A percentile compares a stretch with the other conserved stretches of the same genome.
phyloP scores from a whole-genome alignment of 2,113 vertebrate species.

The Alligator sinensis region DNA sequence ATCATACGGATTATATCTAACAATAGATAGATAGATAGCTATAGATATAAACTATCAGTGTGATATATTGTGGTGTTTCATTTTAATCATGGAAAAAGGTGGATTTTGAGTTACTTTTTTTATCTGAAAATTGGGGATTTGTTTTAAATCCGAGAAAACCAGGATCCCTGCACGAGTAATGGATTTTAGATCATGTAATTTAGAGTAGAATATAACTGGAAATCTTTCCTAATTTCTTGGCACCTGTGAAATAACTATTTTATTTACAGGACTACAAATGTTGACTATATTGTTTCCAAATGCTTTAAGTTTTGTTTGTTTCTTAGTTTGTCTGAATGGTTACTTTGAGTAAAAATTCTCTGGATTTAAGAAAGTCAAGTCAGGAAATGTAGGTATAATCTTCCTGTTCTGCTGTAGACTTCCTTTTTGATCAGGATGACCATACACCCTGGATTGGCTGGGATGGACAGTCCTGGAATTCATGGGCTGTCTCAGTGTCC shows the following conservation, averaged over 20 bases:
- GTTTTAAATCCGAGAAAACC: no score
- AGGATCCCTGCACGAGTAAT: neutral
- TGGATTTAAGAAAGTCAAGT: neutral
- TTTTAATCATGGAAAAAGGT: no score
- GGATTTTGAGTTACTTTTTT: no score
- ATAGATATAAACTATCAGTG: no score
- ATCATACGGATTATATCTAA: no score
- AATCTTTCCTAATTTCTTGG: fast-evolving
- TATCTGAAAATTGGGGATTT: no score
- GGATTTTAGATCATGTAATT: neutral
- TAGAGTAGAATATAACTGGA: neutral
- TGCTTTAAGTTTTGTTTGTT: neutral
- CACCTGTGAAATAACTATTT: neutral
- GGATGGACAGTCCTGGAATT: no score
- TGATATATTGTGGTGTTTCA: no score
- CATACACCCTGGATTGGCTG: neutral
- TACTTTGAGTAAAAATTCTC: neutral
- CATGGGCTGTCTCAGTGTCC: neutral
- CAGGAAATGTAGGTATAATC: neutral
- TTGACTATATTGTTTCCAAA: neutral
- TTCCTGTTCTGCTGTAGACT: neutral
- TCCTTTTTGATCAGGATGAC: neutral
- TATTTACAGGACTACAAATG: neutral
- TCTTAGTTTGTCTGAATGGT: neutral
- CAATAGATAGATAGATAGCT: no score